These are phyloP conservation scores for Xestia c-nigrum DNA, from an alignment of 2,888 invertebrate species.

Conservation along the genomic window DNA sequence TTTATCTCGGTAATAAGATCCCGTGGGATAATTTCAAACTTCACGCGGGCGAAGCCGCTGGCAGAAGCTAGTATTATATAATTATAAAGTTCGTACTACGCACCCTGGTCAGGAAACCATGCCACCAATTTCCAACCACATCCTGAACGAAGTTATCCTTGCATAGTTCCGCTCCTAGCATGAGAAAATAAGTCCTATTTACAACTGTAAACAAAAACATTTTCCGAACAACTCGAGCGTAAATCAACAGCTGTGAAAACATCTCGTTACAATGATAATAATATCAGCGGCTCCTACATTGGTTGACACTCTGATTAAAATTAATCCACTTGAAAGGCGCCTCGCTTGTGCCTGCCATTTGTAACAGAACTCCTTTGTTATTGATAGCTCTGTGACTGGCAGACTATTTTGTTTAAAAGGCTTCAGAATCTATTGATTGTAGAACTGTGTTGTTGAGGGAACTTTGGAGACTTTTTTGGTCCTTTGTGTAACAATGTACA, in stretches of 20 bases:
- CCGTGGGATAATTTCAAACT: too few relatives aligned
- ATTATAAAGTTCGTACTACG: too few relatives aligned
- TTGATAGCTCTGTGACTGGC: slow-evolving; percentile 36
- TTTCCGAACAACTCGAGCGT: slow-evolving; percentile 2
- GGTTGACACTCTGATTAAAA: slow-evolving; percentile 47
- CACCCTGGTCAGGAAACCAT: background rate
- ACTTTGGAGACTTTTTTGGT: background rate
- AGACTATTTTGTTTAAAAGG: slow-evolving; percentile 22
- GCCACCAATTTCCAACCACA: background rate
- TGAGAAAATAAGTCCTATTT: background rate
- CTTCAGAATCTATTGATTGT: slow-evolving; percentile 13
- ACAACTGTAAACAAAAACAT: background rate
- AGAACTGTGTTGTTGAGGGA: background rate
- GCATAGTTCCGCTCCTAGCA: background rate
- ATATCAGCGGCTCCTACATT: slow-evolving; percentile 18
- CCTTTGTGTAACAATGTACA: background rate
- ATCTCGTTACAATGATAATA: slow-evolving; percentile 28
- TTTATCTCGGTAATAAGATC: too few relatives aligned
- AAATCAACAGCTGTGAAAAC: slow-evolving; percentile 26
- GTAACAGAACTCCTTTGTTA: slow-evolving; percentile 42
- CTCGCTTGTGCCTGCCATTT: slow-evolving; percentile 39
- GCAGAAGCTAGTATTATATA: background rate
- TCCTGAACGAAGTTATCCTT: background rate
- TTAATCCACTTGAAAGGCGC: slow-evolving; percentile 45
- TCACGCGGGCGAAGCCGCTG: too few relatives aligned